Evolutionary conservation across 2,888 invertebrate genomes (phyloP).

Genomic region (Caenorhabditis japonica): DNA sequence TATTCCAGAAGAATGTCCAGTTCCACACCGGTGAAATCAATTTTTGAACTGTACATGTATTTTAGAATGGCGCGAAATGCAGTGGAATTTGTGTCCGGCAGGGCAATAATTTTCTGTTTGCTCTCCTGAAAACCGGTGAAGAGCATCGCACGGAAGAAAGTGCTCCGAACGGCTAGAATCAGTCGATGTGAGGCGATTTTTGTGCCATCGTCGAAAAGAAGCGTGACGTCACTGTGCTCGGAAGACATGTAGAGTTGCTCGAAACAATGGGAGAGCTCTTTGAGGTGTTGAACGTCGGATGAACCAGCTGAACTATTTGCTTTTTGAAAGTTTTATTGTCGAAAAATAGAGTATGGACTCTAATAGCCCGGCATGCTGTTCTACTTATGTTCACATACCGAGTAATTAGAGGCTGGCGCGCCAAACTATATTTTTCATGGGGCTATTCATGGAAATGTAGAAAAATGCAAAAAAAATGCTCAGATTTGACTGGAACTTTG

Average conservation of each 20-base stretch:
- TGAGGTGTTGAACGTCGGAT: slow-evolving; percentile 84
- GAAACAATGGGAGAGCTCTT: slow-evolving; percentile 87
- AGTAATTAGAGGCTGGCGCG: too few relatives aligned
- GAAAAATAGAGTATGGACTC: too few relatives aligned
- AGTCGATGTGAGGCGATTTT: slow-evolving; percentile 85
- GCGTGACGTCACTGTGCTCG: slow-evolving; percentile 89
- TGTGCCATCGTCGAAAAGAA: slow-evolving; percentile 83
- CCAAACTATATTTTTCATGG: too few relatives aligned
- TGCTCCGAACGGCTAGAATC: slow-evolving; percentile 93
- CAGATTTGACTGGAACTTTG: too few relatives aligned
- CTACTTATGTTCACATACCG: too few relatives aligned
- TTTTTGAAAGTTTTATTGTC: too few relatives aligned
- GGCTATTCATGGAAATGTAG: too few relatives aligned
- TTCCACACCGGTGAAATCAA: slow-evolving; percentile 80
- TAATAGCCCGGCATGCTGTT: too few relatives aligned
- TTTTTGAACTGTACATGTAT: slow-evolving; percentile 84
- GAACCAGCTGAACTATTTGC: slow-evolving; percentile 43
- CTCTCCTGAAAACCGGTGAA: slow-evolving; percentile 83
- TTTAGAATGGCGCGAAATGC: slow-evolving; percentile 60
- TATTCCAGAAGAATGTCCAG: slow-evolving; percentile 81
- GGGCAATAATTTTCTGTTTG: slow-evolving; percentile 82
- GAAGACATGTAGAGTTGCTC: slow-evolving; percentile 88
- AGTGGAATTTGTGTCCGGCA: slow-evolving; percentile 63
- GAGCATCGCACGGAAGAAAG: slow-evolving; percentile 88
- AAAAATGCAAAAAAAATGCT: too few relatives aligned